Percentiles rank a stretch among this genome's conserved stretches.
phyloP scores from a whole-genome alignment of 2,888 invertebrate species.

The Psococerastis gibbosa region DNA sequence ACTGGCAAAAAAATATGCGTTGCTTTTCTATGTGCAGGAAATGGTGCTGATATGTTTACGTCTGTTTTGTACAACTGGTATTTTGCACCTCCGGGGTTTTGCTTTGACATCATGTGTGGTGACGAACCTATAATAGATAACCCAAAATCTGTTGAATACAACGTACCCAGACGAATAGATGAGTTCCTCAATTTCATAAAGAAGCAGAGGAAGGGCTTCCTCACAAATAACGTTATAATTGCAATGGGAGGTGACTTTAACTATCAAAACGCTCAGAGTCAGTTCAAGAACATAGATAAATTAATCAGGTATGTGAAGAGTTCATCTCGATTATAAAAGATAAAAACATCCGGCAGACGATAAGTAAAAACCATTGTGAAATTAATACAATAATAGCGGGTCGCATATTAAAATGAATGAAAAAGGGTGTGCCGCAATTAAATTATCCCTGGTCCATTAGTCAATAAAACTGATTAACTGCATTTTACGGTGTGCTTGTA shows the following conservation, averaged over 20 bases:
- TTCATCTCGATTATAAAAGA: too few relatives aligned
- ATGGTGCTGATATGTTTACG: slow-evolving; percentile 31
- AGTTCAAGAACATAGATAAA: slow-evolving; percentile 76
- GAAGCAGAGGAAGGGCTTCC: slow-evolving; percentile 33
- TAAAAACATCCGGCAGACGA: too few relatives aligned
- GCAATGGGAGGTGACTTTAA: slow-evolving; percentile 91
- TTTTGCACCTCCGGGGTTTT: slow-evolving; percentile 35
- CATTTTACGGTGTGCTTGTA: too few relatives aligned
- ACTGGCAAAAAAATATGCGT: too few relatives aligned
- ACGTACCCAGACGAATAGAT: slow-evolving; percentile 37
- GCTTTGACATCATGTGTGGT: slow-evolving; percentile 34
- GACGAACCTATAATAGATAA: slow-evolving; percentile 35
- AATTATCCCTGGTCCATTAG: too few relatives aligned
- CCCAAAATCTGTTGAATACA: slow-evolving; percentile 35
- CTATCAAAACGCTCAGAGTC: slow-evolving; percentile 54
- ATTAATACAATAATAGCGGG: too few relatives aligned
- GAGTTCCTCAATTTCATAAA: slow-evolving; percentile 34
- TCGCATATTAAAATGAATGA: too few relatives aligned
- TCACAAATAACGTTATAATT: slow-evolving; percentile 57
- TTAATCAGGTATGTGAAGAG: slow-evolving; percentile 61
- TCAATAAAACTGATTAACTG: too few relatives aligned
- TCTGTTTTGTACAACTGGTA: slow-evolving; percentile 31
- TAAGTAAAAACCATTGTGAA: too few relatives aligned
- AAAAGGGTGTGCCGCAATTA: too few relatives aligned
- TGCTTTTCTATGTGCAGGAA: slow-evolving; percentile 17